Percentiles rank a stretch among this genome's conserved stretches.
Conservation (phyloP, 2,797 vertebrate species). For the Pogonophryne albipinna region DNA sequence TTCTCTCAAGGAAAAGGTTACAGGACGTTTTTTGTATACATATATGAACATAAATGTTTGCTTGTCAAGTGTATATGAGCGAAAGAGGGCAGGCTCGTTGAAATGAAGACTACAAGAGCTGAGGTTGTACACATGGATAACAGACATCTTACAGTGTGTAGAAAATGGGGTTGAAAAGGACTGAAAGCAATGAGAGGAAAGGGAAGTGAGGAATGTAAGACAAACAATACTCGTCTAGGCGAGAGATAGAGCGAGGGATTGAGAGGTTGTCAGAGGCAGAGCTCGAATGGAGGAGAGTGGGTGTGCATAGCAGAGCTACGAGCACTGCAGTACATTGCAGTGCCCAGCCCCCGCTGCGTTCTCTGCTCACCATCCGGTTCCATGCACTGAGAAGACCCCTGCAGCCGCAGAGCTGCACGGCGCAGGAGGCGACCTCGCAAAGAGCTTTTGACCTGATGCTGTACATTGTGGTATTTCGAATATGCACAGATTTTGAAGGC, state of each 20-base stretch:
- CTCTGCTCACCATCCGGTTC: constrained; percentile 79
- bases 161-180: constrained; percentile 28
- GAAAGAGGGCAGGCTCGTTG: constrained; percentile 16
- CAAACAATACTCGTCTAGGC: constrained; percentile 36
- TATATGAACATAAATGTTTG: constrained; percentile 33
- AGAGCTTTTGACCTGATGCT: constrained; percentile 43
- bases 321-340: constrained; percentile 87
- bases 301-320: constrained; percentile 78
- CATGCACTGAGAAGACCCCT: constrained; percentile 83
- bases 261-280: constrained; percentile 72
- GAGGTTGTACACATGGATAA: constrained; percentile 18
- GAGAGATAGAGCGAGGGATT: constrained; percentile 61
- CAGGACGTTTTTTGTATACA: constrained; percentile 20
- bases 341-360: constrained; percentile 84
- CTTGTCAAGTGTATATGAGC: constrained; percentile 12
- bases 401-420: constrained; percentile 73
- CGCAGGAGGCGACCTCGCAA: constrained; percentile 49
- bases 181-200: constrained; percentile 36
- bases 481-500: constrained; percentile 41
- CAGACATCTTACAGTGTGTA: constrained; percentile 28
- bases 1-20: constrained; percentile 29
- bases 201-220: constrained; percentile 44
- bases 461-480: constrained; percentile 35
- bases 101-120: constrained; percentile 19
- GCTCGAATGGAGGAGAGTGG: constrained; percentile 75